These are phyloP conservation scores for Capreolus pygargus DNA, from an alignment of 2,113 vertebrate species.

Conservation along the genomic window DNA sequence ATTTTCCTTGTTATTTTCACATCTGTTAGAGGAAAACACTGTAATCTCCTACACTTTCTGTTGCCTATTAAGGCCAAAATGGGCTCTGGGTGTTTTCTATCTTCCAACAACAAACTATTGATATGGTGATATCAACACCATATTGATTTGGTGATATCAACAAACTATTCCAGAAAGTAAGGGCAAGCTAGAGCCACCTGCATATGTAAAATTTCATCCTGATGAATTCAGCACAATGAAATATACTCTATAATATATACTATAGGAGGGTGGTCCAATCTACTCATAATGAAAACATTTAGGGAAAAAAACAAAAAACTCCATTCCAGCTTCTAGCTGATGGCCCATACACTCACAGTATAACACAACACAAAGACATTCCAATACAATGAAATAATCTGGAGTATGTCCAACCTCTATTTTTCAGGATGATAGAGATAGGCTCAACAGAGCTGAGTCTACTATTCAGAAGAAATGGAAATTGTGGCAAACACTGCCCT, in stretches of 20 bases:
- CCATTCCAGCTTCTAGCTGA: conserved; percentile 1
- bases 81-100: not conserved
- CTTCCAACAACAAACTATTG: not conserved
- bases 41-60: not conserved
- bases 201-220: not conserved
- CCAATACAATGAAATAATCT: conserved; percentile 69
- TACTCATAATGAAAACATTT: conserved; percentile 23
- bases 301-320: not conserved
- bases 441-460: not conserved
- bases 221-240: not conserved
- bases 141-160: not conserved
- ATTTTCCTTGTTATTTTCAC: not conserved
- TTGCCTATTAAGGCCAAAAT: not conserved
- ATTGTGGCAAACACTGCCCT: not conserved
- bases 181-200: not conserved
- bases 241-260: not conserved
- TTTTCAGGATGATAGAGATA: conserved; percentile 48
- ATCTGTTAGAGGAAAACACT: not conserved
- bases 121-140: not conserved
- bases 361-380: conserved; percentile 62
- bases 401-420: conserved; percentile 37
- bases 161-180: not conserved
- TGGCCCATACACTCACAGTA: not conserved
- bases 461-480: conserved; percentile 52
- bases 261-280: not conserved